These are phyloP conservation scores for Eulemur albifrons DNA, from an alignment of 2,797 vertebrate species.

Conservation along the genomic window DNA sequence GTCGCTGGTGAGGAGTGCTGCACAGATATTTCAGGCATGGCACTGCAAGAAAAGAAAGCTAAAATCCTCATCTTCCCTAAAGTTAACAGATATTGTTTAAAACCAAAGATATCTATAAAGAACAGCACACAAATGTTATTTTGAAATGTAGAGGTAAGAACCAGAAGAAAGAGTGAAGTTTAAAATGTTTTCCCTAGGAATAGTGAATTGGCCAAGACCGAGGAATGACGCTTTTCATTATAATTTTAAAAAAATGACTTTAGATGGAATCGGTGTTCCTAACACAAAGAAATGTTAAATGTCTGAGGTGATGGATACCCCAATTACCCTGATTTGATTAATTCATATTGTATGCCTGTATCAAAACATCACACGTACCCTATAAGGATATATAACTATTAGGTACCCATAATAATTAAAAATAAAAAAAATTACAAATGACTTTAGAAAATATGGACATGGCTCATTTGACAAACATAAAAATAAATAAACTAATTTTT, in stretches of 20 bases:
- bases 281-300: not conserved
- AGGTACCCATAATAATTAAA: not conserved
- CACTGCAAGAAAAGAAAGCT: not conserved
- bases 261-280: not conserved
- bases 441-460: not conserved
- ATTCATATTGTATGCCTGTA: not conserved
- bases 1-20: accelerated
- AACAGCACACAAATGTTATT: not conserved
- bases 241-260: not conserved
- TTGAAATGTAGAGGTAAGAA: not conserved
- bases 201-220: not conserved
- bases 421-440: not conserved
- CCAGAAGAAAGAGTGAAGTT: not conserved
- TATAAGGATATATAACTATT: not conserved
- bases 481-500: not conserved
- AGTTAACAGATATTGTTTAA: not conserved
- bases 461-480: constrained; percentile 19
- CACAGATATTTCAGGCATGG: not conserved
- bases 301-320: not conserved
- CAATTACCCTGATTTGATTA: not conserved
- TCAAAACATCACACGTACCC: not conserved
- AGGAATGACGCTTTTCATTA: not conserved
- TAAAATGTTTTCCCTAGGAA: not conserved
- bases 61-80: not conserved
- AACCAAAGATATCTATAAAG: not conserved